A percentile compares a stretch with the other conserved stretches of the same genome.
Evolutionary conservation across 1,140 invertebrate genomes (phyloP).

Genomic region (Mamestra configurata): DNA sequence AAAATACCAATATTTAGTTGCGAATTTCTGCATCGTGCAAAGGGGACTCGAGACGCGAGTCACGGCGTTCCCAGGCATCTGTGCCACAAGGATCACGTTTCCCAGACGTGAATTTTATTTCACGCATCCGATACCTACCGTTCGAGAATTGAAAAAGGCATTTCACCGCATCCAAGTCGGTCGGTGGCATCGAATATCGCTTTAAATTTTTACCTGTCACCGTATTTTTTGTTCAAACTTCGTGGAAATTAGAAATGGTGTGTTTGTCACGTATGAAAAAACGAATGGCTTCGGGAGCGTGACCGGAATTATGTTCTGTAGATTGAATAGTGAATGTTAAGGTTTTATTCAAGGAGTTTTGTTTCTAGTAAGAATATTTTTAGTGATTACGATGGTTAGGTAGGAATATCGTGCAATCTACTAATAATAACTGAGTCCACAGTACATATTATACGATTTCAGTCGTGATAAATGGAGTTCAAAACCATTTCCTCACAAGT

Average conservation of each 20-base stretch:
- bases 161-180: slow-evolving; percentile 54
- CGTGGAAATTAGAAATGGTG: slow-evolving; percentile 29
- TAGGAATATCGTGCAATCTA: no score
- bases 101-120: slow-evolving; percentile 66
- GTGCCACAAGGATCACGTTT: slow-evolving; percentile 60
- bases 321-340: slow-evolving; percentile 23
- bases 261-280: slow-evolving; percentile 37
- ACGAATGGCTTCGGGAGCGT: slow-evolving; percentile 13
- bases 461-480: background rate
- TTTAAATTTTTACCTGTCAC: slow-evolving; percentile 45
- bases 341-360: background rate
- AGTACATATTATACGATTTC: no score
- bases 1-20: slow-evolving; percentile 47
- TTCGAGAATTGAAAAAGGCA: slow-evolving; percentile 63
- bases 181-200: slow-evolving; percentile 51
- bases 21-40: slow-evolving; percentile 20
- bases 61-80: slow-evolving; percentile 44
- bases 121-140: slow-evolving; percentile 64
- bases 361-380: no score
- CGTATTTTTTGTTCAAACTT: background rate
- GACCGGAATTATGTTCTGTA: slow-evolving; percentile 11
- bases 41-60: slow-evolving; percentile 38
- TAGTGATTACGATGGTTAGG: no score
- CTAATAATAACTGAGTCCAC: no score
- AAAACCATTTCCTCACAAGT: background rate